Evolutionary conservation across 2,888 invertebrate genomes (phyloP), one percentile per base, ranked within the genome.

Genomic region (Cetonia aurata): DNA sequence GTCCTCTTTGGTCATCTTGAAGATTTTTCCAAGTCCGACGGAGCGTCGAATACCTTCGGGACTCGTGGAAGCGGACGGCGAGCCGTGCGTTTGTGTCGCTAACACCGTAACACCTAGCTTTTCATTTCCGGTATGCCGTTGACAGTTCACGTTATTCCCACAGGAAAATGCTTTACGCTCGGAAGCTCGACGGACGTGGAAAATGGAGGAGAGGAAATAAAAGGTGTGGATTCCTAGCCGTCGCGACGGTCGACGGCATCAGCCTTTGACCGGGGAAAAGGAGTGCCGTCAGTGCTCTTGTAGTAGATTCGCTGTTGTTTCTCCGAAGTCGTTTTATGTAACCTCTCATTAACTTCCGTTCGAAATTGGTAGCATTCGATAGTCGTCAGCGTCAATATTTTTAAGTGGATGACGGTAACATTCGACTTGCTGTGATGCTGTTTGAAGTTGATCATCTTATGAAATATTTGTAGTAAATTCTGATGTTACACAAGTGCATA

Each of bases 41-140:
- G 33, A 50, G 12, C 62, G 50, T 37, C 17, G 37, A 65, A 65
- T 41, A 50, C 50, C 37, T 12, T 17, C 50, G 62, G 37, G 37
- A 65, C 25, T 60, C 59, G 59, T 31, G 10, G 10, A 33, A 19
- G 31, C 25, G 19, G 17, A 15, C 25, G 25, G 25, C 25, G 1
- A 25, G 25, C 4, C 33, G 37, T 50, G 50, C 50, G 50, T 65
- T 48, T 41, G 50, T 50, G 62, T 65, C 62, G 37, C 62, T 48
- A 48, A 50, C 37, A 19, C 62, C 53, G 53, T 74, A 72, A 74
- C 74, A 72, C 72, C 70, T 69, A 68, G 73, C 75, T 72, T 75
- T 74, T 72, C 73, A 75, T 75, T 74, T 75, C 75, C 75, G 72
- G 69, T 52, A 57, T 66, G 67, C 57, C 72, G 71, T 70, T 71